These are phyloP conservation scores for Erpornis zantholeuca DNA, from an alignment of 2,113 vertebrate genomes.

Conservation along the genomic window DNA sequence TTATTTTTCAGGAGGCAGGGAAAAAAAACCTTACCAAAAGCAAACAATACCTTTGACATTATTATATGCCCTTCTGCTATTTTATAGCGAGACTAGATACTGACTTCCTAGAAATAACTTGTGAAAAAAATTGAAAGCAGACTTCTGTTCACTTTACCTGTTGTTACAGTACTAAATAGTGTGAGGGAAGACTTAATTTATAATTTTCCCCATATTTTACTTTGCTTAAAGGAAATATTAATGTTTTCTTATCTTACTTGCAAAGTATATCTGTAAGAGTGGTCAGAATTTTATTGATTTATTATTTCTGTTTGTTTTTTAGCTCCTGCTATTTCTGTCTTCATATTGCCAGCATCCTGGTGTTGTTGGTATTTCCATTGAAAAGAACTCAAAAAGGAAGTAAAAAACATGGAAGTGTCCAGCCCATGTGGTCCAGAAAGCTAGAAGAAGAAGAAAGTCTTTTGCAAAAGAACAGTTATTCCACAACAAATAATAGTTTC, in stretches of 20 bases:
- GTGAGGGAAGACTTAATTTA: not conserved
- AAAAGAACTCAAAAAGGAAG: conserved; percentile 79
- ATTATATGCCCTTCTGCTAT: not conserved
- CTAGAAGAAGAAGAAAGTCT: conserved; percentile 56
- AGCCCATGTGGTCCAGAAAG: conserved; percentile 39
- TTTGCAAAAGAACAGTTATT: conserved; percentile 73
- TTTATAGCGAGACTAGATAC: not conserved
- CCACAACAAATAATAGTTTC: conserved; percentile 84
- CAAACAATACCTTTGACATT: not conserved
- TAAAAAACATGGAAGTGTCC: conserved; percentile 63
- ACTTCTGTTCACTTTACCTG: not conserved
- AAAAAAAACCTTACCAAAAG: not conserved
- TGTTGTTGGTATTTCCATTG: conserved; percentile 81
- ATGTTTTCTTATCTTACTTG: not conserved
- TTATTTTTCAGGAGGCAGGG: not conserved
- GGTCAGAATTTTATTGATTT: not conserved
- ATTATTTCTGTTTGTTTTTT: not conserved
- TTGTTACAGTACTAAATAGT: not conserved
- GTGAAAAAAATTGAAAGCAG: not conserved
- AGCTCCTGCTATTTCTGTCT: conserved; percentile 94
- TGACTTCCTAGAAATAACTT: not conserved
- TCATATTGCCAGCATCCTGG: conserved; percentile 84
- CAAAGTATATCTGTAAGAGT: not conserved
- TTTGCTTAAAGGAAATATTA: not conserved
- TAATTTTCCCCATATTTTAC: not conserved